These are phyloP conservation scores for Sebastes alutus DNA, from an alignment of 2,797 vertebrate species.

Conservation along the genomic window DNA sequence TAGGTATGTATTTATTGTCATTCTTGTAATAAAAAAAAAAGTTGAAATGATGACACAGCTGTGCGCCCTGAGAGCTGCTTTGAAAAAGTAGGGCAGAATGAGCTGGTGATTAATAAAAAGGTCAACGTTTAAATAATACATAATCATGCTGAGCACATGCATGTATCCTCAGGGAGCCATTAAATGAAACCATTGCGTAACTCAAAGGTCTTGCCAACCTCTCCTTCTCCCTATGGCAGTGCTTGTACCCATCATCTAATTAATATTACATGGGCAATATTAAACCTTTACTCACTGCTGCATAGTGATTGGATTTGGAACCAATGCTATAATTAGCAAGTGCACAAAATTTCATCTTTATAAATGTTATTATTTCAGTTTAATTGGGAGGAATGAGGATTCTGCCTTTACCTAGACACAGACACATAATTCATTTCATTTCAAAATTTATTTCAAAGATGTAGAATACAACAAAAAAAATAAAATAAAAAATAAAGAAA, in stretches of 20 bases:
- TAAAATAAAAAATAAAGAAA: too few species aligned
- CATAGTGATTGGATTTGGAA: background rate
- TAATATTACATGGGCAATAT: slow-evolving; percentile 36
- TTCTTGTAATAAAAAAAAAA: background rate
- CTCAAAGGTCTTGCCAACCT: slow-evolving; percentile 1
- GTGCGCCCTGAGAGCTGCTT: background rate
- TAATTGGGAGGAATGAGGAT: background rate
- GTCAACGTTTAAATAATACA: slow-evolving; percentile 48
- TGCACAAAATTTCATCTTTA: background rate
- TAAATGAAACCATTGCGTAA: slow-evolving; percentile 51
- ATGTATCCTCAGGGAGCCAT: slow-evolving; percentile 29
- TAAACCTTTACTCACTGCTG: slow-evolving; percentile 17
- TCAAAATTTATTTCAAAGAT: too few species aligned
- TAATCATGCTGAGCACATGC: background rate
- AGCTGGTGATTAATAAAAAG: slow-evolving; percentile 40
- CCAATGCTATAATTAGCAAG: background rate
- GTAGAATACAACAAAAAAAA: too few species aligned
- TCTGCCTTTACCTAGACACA: background rate
- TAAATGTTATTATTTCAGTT: background rate
- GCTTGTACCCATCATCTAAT: slow-evolving; percentile 17
- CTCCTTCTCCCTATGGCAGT: slow-evolving; percentile 10
- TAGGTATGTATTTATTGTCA: background rate
- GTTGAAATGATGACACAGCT: background rate
- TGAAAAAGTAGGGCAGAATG: background rate
- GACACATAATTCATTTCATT: too few species aligned